Base-by-base conservation (phyloP, 2,797 vertebrate species). In the Platyrinchus mystaceus region DNA sequence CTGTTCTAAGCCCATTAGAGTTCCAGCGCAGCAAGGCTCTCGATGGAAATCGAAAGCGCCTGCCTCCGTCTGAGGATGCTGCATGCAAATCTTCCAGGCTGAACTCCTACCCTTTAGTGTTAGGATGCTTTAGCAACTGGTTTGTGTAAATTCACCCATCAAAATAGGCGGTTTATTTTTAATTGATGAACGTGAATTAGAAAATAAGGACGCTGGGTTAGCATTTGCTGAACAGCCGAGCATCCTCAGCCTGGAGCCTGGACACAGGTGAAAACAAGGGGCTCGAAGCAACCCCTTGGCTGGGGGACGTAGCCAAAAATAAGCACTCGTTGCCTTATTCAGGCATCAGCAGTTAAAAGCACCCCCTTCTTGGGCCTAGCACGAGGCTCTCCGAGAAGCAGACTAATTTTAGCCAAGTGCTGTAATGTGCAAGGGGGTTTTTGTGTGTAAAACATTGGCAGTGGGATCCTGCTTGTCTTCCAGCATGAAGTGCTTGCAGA, bases 1-100 rank as follows among this genome's bases (percentile, higher is more conserved):
- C 98, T 98, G 97, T 98, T 98, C 97, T 98, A 99, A 99, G 98
- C 98, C 98, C 99, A 99, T 99, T 98, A 98, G 98, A 98, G 98
- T 98, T 98, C 97, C 98, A 98, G 98, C 98, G 98, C 98, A 99
- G 98, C 98, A 98, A 98, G 98, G 98, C 98, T 99, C 98, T 99
- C 98, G 97, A 94, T 98, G 98, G 98, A 98, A 98, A 98, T 97
- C 95, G 97, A 97, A 97, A 97, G 95, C 6, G 96, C 97, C 97
- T 97, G 97, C 97, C 96, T 97, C 97, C 97, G 71, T 97, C 97
- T 97, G 97, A 97, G 97, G 97, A 97, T 97, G 96, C 97, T 97
- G 94, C 97, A 97, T 98, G 98, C 98, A 98, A 98, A 98, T 98
- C 92, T 96, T 91, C 87, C 7, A 3, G 93, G 90, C 97, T 97